Conservation (phyloP, 1,140 invertebrate species). For the Pogonomyrmex californicus region DNA sequence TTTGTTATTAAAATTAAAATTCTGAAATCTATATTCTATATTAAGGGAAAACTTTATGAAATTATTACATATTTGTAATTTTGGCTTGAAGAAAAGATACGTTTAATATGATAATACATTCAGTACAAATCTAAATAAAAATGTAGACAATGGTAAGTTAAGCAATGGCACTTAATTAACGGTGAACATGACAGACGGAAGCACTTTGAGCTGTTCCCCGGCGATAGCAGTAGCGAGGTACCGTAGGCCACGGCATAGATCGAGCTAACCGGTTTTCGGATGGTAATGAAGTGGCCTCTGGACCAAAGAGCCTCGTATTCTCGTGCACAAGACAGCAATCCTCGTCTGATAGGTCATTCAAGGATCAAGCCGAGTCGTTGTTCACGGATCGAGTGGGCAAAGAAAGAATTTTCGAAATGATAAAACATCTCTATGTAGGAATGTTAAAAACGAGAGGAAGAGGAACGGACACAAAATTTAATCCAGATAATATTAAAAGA, state of each 20-base stretch:
- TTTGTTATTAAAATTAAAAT: too few species aligned
- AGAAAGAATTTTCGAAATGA: not conserved
- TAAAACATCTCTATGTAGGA: not conserved
- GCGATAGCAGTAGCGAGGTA: conserved; percentile 30
- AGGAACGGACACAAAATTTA: not conserved
- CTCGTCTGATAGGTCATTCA: conserved; percentile 27
- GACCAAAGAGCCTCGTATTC: conserved; percentile 25
- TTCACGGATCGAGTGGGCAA: conserved; percentile 8
- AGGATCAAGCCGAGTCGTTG: conserved; percentile 34
- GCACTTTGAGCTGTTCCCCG: conserved; percentile 41
- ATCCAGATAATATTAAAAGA: not conserved
- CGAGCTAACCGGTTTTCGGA: conserved; percentile 60
- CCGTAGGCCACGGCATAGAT: conserved; percentile 58
- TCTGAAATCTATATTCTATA: too few species aligned
- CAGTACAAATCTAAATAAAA: conserved; percentile 7
- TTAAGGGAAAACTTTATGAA: too few species aligned
- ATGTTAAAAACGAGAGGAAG: not conserved
- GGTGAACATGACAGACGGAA: conserved; percentile 46
- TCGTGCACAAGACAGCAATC: not conserved
- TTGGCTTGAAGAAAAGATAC: not conserved
- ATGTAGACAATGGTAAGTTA: conserved; percentile 13
- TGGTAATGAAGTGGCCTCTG: conserved; percentile 61
- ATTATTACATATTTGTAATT: not conserved
- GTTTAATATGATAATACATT: not conserved
- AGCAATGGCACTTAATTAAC: conserved; percentile 52